Percentiles rank a stretch among this genome's conserved stretches.
These are phyloP conservation scores for Serripes groenlandicus DNA, from an alignment of 2,888 invertebrate species.

Conservation along the genomic window DNA sequence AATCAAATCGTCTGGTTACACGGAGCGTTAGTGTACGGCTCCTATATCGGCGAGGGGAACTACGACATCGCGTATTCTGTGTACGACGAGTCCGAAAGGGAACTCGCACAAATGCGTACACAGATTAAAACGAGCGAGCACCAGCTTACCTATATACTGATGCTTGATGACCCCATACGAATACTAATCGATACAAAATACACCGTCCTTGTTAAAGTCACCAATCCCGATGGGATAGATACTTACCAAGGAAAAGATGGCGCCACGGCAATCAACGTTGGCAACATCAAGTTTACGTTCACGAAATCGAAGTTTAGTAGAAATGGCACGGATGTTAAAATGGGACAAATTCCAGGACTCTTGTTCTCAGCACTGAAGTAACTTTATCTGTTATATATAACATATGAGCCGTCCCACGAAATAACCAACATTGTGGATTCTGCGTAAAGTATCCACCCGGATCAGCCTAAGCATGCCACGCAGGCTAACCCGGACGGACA, in stretches of 20 bases:
- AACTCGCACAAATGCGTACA: conserved; percentile 58
- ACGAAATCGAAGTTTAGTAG: conserved; percentile 69
- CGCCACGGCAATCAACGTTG: conserved; percentile 52
- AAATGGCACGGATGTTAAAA: conserved; percentile 73
- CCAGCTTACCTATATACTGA: conserved; percentile 68
- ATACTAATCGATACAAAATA: conserved; percentile 60
- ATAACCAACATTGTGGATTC: too few relatives aligned
- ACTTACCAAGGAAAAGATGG: conserved; percentile 72
- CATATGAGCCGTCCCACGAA: too few relatives aligned
- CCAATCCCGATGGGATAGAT: conserved; percentile 69
- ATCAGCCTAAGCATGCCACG: too few relatives aligned
- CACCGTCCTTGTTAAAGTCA: conserved; percentile 63
- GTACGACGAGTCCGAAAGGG: conserved; percentile 58
- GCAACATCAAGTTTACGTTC: conserved; percentile 66
- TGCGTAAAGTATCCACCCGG: too few relatives aligned
- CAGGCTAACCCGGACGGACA: too few relatives aligned
- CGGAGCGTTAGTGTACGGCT: conserved; percentile 70
- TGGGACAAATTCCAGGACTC: conserved; percentile 73
- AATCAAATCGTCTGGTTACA: conserved; percentile 65
- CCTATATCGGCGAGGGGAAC: conserved; percentile 71
- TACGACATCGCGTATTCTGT: conserved; percentile 69
- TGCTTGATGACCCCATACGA: conserved; percentile 61
- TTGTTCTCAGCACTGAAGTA: conserved; percentile 56
- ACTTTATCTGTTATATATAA: too few relatives aligned
- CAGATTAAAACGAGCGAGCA: conserved; percentile 69